Base-by-base conservation (phyloP, 2,797 vertebrate species). In the Galaxias olidus region DNA sequence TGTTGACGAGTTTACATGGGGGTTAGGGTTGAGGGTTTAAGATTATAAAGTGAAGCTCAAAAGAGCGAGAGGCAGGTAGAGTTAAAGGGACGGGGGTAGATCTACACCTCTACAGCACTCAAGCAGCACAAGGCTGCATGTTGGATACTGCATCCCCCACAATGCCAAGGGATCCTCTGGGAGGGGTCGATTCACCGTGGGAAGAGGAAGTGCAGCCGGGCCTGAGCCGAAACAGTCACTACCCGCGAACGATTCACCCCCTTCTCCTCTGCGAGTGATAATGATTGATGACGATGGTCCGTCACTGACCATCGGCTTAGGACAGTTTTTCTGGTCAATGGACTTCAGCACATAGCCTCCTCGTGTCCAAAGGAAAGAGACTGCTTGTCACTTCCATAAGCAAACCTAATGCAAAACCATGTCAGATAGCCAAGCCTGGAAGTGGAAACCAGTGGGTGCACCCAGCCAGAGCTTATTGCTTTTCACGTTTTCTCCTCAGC, bases 401-500 rank as follows among this genome's bases (percentile, higher is more conserved):
- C 53, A 30, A 52, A 59, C 78, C 71, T 41, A 1, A 60, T 63
- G 55, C 67, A 65, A n/a, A 64, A 75, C 79, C 40, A 60, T 78
- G 61, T 65, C 49, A 66, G 65, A 65, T 65, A 61, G 72, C 51
- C 71, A 60, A 68, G 30, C 30, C 30, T 9, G 11, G 0, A 19
- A 68, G 40, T 54, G 20, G 70, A 63, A 56, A 66, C 50, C 48
- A 49, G 18, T 65, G 73, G 66, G 74, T 73, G 72, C 52, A 10
- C 57, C 0, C 40, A n/a, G n/a, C 60, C 75, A 64, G 60, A 78
- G 64, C 61, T 50, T 30, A 57, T 57, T 75, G 62, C 57, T 68
- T 56, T 30, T n/a, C n/a, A n/a, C 42, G 72, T 78, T 51, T 66
- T 80, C 73, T 69, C 65, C 59, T 1, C 60, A 62, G 69, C 59